Evolutionary conservation across 2,888 invertebrate species (phyloP), one percentile per base, ranked within the genome.

Genomic region (Leistus spinibarbis): DNA sequence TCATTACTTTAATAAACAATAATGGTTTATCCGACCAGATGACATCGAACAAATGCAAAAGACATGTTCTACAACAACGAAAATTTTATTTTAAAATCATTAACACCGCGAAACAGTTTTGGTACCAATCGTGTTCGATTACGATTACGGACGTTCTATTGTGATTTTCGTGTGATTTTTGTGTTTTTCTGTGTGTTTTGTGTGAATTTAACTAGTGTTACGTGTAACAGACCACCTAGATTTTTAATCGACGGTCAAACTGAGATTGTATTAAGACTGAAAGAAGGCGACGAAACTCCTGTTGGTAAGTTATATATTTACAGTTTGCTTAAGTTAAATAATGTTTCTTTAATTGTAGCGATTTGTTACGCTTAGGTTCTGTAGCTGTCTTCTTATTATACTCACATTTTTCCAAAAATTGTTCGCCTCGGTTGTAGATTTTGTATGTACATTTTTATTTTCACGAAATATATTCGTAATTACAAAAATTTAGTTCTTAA

Each of bases 211-310:
- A 67, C 70, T 20, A 73, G 60, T 67, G 82, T 82, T 65, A 65
- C 78, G 73, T 89, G 89, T 77, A 96, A 96, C 88, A 90, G 91
- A 81, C 94, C 96, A 63, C 96, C 96, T n/a, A 89, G 93, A 77
- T 96, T 96, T 85, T 88, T 95, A 76, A 93, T 93, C 83, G 94
- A 95, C 82, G 95, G 94, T 77, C 95, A 95, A 85, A 94, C 95
- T 79, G 96, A 97, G 88, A 96, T 97, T 81, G 95, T 97, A 78
- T 89, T 97, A 81, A 90, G 95, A 83, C 87, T 96, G 82, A 95
- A 95, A 85, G 97, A 97, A 88, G 95, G 95, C 68, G 88, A 91
- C 70, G 95, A 95, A 81, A 95, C 95, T 57, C 93, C 94, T 79
- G 90, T 93, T 79, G 95, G 95, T 95, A 86, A 90, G 93, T 86